Percentiles rank a stretch among this genome's conserved stretches.
Conservation (phyloP, 2,113 vertebrate genomes). For the Lasiurus borealis region DNA sequence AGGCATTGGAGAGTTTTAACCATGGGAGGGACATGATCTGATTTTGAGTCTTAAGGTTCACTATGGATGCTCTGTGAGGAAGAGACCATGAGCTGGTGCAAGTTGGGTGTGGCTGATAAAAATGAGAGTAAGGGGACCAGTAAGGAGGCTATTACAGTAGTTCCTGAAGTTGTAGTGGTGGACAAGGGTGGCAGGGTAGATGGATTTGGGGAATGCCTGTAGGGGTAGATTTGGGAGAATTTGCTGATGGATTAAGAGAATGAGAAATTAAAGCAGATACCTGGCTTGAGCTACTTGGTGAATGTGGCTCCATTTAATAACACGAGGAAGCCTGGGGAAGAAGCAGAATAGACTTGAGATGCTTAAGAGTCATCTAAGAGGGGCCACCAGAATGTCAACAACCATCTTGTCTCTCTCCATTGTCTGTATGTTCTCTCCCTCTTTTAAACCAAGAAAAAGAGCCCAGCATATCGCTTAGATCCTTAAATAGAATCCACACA, state of each 20-base stretch:
- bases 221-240: background rate
- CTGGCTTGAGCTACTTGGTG: background rate
- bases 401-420: background rate
- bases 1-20: background rate
- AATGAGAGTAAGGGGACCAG: background rate
- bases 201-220: background rate
- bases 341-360: background rate
- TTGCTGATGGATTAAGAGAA: background rate
- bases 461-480: background rate
- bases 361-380: background rate
- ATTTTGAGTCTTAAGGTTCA: background rate
- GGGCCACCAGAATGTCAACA: background rate
- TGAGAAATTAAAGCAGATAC: background rate
- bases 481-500: background rate
- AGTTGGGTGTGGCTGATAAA: background rate
- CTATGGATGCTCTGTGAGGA: background rate
- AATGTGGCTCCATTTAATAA: background rate
- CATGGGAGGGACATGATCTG: background rate
- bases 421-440: background rate
- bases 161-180: background rate
- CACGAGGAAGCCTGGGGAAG: background rate
- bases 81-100: background rate
- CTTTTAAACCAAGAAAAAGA: background rate
- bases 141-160: background rate
- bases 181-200: background rate